Evolutionary conservation across 2,888 invertebrate genomes (phyloP), one percentile per base, ranked within the genome.

Genomic region (Mylabris sibirica): DNA sequence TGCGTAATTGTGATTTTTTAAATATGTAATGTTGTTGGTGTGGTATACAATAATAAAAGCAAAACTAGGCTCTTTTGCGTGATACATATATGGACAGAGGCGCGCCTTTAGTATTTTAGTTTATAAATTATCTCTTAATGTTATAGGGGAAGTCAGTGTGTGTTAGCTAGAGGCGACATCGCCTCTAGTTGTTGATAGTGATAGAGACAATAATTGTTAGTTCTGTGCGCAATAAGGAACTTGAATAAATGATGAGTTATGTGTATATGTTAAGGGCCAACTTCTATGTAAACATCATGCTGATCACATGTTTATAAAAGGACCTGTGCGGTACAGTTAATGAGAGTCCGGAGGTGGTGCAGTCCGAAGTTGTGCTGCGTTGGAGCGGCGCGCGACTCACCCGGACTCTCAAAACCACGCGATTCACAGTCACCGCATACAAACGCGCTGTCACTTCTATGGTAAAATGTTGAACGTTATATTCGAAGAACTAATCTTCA

Each of bases 391-490:
- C 78, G 77, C 76, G 72, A 74, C 72, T 74, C 75, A 74, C 75
- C 75, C 70, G 64, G 65, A 66, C 66, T 71, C 70, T 72, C 66
- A 71, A 74, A 74, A 75, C 75, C 77, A 80, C 79, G 81, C 80
- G 80, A 80, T 80, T 77, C 78, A 75, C 80, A 77, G 80, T 80
- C 77, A 76, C 79, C 78, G 79, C 79, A 82, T 82, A 81, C 80
- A 81, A 82, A 80, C 79, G 78, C 79, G 78, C 79, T 78, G 81
- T 76, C 71, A 63, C 63, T 76, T 78, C 77, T 78, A 77, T 76
- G 76, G 76, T 75, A 76, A 74, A 69, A 65, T 66, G 67, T 66
- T 64, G 72, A 26, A 68, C 64, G 72, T n/a, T n/a, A n/a, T 63
- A 62, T 66, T 67, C 67, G 65, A 60, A 61, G 65, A n/a, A 30